Percentiles rank a stretch among this genome's conserved stretches.
phyloP scores from a whole-genome alignment of 2,113 vertebrate genomes.

The Colius striatus region DNA sequence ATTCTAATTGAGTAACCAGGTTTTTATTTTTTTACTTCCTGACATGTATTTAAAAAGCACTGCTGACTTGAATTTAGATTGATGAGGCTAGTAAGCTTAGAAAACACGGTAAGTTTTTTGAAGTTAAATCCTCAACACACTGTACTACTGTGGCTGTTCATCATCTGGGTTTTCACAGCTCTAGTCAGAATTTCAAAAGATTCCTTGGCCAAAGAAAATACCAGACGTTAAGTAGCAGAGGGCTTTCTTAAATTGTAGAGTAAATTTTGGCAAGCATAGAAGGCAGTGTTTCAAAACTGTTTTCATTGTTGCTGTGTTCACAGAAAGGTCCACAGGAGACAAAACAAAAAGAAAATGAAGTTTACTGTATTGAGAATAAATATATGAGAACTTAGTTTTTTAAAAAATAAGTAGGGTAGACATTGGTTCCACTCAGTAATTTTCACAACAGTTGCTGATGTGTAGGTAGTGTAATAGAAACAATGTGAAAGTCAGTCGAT shows the following conservation, averaged over 20 bases:
- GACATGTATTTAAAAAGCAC: not conserved
- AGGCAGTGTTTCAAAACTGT: constrained; percentile 43
- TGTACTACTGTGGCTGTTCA: constrained; percentile 22
- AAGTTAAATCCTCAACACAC: not conserved
- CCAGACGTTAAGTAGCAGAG: constrained; percentile 36
- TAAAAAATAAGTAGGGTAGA: not conserved
- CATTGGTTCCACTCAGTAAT: not conserved
- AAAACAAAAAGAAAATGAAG: not conserved
- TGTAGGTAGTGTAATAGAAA: not conserved
- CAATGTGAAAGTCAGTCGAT: not conserved
- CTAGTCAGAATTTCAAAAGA: constrained; percentile 45
- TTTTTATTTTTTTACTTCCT: not conserved
- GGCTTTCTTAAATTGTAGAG: constrained; percentile 47
- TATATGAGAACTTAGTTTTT: not conserved
- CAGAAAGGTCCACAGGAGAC: constrained; percentile 21
- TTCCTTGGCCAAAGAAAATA: constrained; percentile 64
- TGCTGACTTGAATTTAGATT: constrained; percentile 16
- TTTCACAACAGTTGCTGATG: not conserved
- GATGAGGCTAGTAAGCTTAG: not conserved
- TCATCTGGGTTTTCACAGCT: constrained; percentile 41
- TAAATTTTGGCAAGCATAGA: constrained; percentile 58
- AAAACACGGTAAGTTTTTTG: not conserved
- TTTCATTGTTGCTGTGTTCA: constrained; percentile 13
- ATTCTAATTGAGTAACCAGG: constrained; percentile 35
- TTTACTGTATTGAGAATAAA: constrained; percentile 14